Percentiles rank a stretch among this genome's conserved stretches.
phyloP scores from a whole-genome alignment of 1,140 invertebrate genomes.

The Dinoponera quadriceps region DNA sequence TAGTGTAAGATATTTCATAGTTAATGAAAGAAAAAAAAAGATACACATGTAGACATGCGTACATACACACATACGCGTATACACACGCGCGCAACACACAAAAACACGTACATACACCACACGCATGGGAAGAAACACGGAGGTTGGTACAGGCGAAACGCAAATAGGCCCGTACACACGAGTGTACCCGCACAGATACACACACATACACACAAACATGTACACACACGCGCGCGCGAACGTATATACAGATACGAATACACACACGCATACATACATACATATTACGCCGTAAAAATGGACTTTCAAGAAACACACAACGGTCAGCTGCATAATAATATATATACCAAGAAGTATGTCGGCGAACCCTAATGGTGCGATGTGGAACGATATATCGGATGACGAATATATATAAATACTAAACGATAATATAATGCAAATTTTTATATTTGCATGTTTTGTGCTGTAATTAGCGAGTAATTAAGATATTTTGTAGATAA shows the following conservation, averaged over 20 bases:
- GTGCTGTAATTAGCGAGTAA: slow-evolving; percentile 86
- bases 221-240: neutral
- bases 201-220: neutral
- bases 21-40: slow-evolving; percentile 72
- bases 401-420: slow-evolving; percentile 84
- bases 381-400: slow-evolving; percentile 77
- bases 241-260: neutral
- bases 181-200: neutral
- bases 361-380: slow-evolving; percentile 77
- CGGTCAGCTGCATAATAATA: slow-evolving; percentile 79
- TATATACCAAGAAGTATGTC: slow-evolving; percentile 67
- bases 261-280: neutral
- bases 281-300: slow-evolving; percentile 32
- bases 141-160: too few species aligned
- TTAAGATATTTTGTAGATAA: slow-evolving; percentile 85
- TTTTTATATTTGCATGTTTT: slow-evolving; percentile 85
- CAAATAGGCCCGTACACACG: neutral
- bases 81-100: neutral
- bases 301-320: slow-evolving; percentile 47
- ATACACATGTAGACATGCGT: slow-evolving; percentile 5
- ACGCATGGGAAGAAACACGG: too few species aligned
- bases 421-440: slow-evolving; percentile 84
- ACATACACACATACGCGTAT: slow-evolving; percentile 6
- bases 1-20: slow-evolving; percentile 83
- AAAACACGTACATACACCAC: neutral